Base-by-base conservation (phyloP, 2,888 invertebrate species). In the Acrobasis repandana region DNA sequence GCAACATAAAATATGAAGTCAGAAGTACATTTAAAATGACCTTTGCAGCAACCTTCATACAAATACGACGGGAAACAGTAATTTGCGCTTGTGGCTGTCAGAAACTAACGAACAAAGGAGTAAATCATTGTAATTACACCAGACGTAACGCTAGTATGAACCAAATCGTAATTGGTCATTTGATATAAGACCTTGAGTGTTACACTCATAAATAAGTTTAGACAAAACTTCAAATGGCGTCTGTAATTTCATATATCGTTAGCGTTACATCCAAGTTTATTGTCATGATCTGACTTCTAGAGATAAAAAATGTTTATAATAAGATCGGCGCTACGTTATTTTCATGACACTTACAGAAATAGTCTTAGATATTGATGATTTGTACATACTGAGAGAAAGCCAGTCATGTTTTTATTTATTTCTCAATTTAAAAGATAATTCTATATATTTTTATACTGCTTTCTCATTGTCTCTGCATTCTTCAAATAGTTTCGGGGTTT, bases 31-130 rank as follows among this genome's bases (percentile, higher is more conserved):
- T 58, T 58, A 34, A 36, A 58, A 38, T 49, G 43, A 59, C 59
- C 51, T 59, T 36, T 52, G 48, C 18, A 56, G 18, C 49, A 56
- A 59, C 76, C 76, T 76, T 74, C 72, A 66, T 70, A 63, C 60
- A 54, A 64, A 60, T 59, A 56, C 65, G 68, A 78, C 74, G 76
- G 77, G 77, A 80, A 80, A 74, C 63, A 71, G 71, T 72, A 78
- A 83, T 81, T 79, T 77, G 77, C 75, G 69, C 72, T 74, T 71
- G 67, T 76, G 78, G 74, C 67, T 71, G 67, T 64, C 69, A 75
- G 70, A 79, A 75, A 73, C 72, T 71, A 70, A 74, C 71, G 73
- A 77, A 80, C 80, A 82, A 85, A 82, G 79, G 76, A 74, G 71
- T 69, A 71, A 78, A 76, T 76, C 75, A 75, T 72, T 74, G 70